phyloP scores from a whole-genome alignment of 92 coral and sea anemone species.

The Micromussa lordhowensis region DNA sequence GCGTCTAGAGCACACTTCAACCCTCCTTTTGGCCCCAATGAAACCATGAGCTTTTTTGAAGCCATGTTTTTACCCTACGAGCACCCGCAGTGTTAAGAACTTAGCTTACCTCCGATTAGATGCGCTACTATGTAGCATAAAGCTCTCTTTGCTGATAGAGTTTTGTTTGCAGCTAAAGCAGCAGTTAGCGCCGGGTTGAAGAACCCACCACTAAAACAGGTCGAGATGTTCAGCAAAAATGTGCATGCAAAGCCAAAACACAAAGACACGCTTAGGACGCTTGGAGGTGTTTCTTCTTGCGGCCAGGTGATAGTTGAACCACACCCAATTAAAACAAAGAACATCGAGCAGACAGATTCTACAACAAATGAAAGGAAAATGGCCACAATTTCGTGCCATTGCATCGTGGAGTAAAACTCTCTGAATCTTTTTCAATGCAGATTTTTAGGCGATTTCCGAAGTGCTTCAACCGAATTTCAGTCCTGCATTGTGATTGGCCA shows the following conservation, averaged over 20 bases:
- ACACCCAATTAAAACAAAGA: constrained; percentile 60
- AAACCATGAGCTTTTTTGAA: neutral
- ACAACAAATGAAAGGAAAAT: constrained; percentile 37
- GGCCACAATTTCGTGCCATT: neutral
- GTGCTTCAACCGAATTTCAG: neutral
- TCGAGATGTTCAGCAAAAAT: constrained; percentile 59
- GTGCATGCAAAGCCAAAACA: constrained; percentile 74
- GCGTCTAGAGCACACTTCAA: too few species aligned
- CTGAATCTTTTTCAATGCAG: neutral
- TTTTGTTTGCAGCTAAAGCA: constrained; percentile 60
- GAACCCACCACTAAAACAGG: constrained; percentile 66
- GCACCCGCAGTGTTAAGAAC: too few species aligned
- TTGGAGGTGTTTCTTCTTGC: constrained; percentile 22
- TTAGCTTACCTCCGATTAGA: constrained; percentile 70
- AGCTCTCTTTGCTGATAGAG: constrained; percentile 58
- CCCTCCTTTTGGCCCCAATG: neutral
- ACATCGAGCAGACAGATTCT: constrained; percentile 54
- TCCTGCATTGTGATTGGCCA: neutral
- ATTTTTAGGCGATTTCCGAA: neutral
- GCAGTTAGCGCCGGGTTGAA: constrained; percentile 83
- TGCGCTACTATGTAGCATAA: constrained; percentile 63
- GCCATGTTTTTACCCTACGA: neutral
- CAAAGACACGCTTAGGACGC: constrained; percentile 54
- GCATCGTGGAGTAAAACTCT: neutral
- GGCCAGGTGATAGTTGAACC: constrained; percentile 61